Evolutionary conservation across 2,113 vertebrate genomes (phyloP).

Genomic region (Ellobius talpinus): DNA sequence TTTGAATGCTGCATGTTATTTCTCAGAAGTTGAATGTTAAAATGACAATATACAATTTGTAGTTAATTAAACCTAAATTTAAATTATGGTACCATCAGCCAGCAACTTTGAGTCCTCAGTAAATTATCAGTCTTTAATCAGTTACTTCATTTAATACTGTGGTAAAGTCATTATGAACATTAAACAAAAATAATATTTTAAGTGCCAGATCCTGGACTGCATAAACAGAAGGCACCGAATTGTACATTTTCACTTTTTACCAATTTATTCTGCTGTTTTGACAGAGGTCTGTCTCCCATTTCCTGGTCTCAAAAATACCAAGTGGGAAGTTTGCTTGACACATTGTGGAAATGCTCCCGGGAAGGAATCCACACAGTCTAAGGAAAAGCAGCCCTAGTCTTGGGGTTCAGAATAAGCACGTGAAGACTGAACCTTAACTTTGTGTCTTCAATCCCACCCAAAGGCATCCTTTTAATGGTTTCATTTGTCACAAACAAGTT

Average conservation of each 20-base stretch:
- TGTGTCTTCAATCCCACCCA: background rate
- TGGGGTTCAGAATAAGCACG: background rate
- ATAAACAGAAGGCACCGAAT: background rate
- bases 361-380: background rate
- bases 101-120: background rate
- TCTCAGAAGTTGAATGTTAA: background rate
- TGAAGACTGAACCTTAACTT: background rate
- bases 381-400: background rate
- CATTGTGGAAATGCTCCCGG: no score
- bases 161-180: background rate
- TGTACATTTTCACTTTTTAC: background rate
- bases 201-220: background rate
- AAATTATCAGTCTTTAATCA: background rate
- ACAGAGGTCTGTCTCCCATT: background rate
- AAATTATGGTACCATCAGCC: background rate
- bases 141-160: background rate
- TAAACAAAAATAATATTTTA: background rate
- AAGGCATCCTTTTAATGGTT: background rate
- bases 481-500: background rate
- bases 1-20: slow-evolving; percentile 9
- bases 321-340: background rate
- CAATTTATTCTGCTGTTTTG: background rate
- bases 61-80: slow-evolving; percentile 7
- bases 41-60: slow-evolving; percentile 6
- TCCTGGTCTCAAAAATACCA: background rate